These are phyloP conservation scores for Protomyctophum bolini DNA, from an alignment of 2,113 vertebrate species.

Conservation along the genomic window DNA sequence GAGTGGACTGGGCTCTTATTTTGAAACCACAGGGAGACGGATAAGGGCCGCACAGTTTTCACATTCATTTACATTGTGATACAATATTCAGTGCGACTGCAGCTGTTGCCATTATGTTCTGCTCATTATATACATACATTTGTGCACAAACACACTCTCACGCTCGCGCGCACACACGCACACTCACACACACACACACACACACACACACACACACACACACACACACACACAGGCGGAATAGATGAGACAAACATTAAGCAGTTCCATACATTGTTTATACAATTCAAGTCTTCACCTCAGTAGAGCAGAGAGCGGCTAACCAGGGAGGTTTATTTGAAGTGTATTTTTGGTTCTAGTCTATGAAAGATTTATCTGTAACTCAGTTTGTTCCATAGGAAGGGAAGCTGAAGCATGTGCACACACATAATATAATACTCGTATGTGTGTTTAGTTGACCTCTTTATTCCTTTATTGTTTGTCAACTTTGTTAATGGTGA, in stretches of 20 bases:
- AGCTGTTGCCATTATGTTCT: background rate
- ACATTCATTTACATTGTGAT: background rate
- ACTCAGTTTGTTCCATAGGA: slow-evolving; percentile 58
- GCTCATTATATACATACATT: background rate
- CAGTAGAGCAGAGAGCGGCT: slow-evolving; percentile 18
- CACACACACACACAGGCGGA: background rate
- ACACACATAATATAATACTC: too few relatives aligned
- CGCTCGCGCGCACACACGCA: background rate
- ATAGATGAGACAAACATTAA: slow-evolving; percentile 13
- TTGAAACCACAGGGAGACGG: slow-evolving; percentile 27
- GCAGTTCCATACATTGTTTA: slow-evolving; percentile 20
- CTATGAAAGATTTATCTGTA: slow-evolving; percentile 70
- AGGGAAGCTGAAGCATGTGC: slow-evolving; percentile 23
- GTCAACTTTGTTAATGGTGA: background rate
- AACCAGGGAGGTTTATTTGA: slow-evolving; percentile 56
- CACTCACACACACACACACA: too few relatives aligned
- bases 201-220: background rate
- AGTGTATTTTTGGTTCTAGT: slow-evolving; percentile 67
- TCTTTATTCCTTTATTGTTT: slow-evolving; percentile 16
- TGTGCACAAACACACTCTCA: slow-evolving; percentile 16
- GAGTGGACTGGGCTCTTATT: slow-evolving; percentile 1
- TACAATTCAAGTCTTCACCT: slow-evolving; percentile 18
- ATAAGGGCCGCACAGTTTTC: background rate
- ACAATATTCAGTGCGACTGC: background rate
- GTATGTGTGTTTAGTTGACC: slow-evolving; percentile 5